phyloP scores from a whole-genome alignment of 2,888 invertebrate species.

The Agapostemon virescens region DNA sequence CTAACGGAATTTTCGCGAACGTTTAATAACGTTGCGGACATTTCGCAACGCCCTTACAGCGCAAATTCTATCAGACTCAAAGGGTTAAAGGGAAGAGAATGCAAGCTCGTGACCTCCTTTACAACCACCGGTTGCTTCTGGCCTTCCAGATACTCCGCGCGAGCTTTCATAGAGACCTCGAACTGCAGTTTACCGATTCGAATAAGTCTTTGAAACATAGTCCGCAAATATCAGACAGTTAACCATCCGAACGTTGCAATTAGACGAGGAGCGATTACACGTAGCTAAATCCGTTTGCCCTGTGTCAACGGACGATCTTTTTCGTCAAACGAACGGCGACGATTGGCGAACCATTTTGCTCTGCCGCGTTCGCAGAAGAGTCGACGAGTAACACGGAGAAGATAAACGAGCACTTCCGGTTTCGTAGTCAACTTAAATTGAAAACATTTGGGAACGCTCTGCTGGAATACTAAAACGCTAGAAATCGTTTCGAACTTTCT shows the following conservation, averaged over 20 bases:
- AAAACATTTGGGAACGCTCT: too few species aligned
- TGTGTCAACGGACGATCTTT: background rate
- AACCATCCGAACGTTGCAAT: background rate
- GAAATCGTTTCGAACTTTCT: too few species aligned
- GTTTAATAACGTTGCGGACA: constrained; percentile 16
- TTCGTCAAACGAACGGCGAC: background rate
- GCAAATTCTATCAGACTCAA: constrained; percentile 49
- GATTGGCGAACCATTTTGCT: background rate
- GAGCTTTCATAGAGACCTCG: constrained; percentile 21
- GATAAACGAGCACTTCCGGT: background rate
- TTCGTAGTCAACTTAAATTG: background rate
- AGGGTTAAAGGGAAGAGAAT: constrained; percentile 54
- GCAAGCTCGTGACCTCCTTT: constrained; percentile 53
- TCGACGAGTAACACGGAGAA: background rate
- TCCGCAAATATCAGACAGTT: constrained; percentile 14
- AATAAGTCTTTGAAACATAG: constrained; percentile 27
- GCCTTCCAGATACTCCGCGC: constrained; percentile 35
- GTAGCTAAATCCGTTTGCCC: background rate
- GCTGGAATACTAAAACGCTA: too few species aligned
- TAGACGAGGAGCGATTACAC: background rate
- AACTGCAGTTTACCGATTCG: constrained; percentile 16
- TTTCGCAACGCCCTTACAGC: constrained; percentile 22
- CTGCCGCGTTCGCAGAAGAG: background rate
- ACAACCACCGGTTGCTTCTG: constrained; percentile 65
- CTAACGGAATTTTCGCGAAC: background rate